A percentile compares a stretch with the other conserved stretches of the same genome.
Evolutionary conservation across 2,797 vertebrate species (phyloP).

Genomic region (Allobates femoralis): DNA sequence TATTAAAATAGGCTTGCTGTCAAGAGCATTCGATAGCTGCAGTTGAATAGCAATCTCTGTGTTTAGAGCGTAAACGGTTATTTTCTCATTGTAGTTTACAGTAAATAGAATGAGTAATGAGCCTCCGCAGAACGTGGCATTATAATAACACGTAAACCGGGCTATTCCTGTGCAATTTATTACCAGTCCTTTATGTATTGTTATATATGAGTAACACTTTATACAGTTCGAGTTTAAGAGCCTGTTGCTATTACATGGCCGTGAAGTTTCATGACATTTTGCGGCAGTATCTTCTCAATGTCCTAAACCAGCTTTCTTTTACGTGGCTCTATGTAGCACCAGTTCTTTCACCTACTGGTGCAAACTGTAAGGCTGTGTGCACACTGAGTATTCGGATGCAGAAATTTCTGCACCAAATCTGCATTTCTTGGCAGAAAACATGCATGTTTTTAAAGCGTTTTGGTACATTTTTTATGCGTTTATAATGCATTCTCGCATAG

Average conservation of each 20-base stretch:
- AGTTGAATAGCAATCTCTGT: slow-evolving; percentile 70
- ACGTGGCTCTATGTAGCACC: not conserved
- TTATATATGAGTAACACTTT: not conserved
- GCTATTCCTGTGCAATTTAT: not conserved
- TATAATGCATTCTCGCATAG: too few relatives aligned
- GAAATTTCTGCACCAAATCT: not conserved
- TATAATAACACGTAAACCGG: not conserved
- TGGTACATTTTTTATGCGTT: too few relatives aligned
- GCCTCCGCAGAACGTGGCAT: slow-evolving; percentile 50
- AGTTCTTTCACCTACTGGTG: not conserved
- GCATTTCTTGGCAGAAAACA: not conserved
- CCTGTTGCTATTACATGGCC: not conserved
- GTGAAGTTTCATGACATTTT: not conserved
- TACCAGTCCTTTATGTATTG: slow-evolving; percentile 4
- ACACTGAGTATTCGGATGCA: not conserved
- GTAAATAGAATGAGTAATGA: slow-evolving; percentile 65
- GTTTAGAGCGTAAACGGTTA: slow-evolving; percentile 68
- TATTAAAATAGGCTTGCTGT: slow-evolving; percentile 39
- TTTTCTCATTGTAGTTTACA: slow-evolving; percentile 65
- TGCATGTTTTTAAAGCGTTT: too few relatives aligned
- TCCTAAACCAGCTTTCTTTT: not conserved
- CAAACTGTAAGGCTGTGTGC: not conserved
- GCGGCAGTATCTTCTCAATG: not conserved
- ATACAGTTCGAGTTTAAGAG: not conserved
- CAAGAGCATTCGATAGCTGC: slow-evolving; percentile 58